Evolutionary conservation across 2,797 vertebrate species (phyloP).

Genomic region (Champsocephalus esox): DNA sequence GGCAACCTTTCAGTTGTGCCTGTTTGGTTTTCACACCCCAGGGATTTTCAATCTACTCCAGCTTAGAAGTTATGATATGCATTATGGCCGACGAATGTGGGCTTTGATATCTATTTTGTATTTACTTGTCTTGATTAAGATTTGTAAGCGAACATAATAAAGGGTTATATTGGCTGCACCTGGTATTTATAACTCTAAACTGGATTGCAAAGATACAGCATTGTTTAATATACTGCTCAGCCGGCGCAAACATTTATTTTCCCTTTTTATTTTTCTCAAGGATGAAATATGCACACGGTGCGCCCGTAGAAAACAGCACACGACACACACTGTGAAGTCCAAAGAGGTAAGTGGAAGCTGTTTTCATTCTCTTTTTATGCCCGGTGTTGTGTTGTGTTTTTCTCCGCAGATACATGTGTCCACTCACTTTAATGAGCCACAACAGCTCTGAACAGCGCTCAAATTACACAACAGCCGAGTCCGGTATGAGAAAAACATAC

Average conservation of each 20-base stretch:
- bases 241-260: constrained; percentile 19
- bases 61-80: constrained; percentile 84
- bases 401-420: constrained; percentile 32
- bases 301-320: constrained; percentile 73
- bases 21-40: constrained; percentile 85
- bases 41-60: constrained; percentile 84
- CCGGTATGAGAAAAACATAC: constrained; percentile 2
- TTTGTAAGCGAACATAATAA: constrained; percentile 56
- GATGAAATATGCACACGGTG: constrained; percentile 84
- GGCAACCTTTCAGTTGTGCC: constrained; percentile 80
- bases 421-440: constrained; percentile 45
- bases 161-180: constrained; percentile 19
- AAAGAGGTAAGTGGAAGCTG: constrained; percentile 81
- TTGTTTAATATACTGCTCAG: constrained; percentile 7
- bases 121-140: constrained; percentile 75
- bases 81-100: constrained; percentile 72
- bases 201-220: background rate
- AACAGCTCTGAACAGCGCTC: constrained; percentile 45
- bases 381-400: constrained; percentile 57
- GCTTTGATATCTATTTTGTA: constrained; percentile 53
- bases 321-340: constrained; percentile 75
- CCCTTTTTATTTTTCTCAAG: constrained; percentile 59
- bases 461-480: constrained; percentile 38
- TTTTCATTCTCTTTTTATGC: constrained; percentile 69
- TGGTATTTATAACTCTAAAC: constrained; percentile 2